A percentile compares a stretch with the other conserved stretches of the same genome.
These are phyloP conservation scores for Schizotus pectinicornis DNA, from an alignment of 2,888 invertebrate species.

Conservation along the genomic window DNA sequence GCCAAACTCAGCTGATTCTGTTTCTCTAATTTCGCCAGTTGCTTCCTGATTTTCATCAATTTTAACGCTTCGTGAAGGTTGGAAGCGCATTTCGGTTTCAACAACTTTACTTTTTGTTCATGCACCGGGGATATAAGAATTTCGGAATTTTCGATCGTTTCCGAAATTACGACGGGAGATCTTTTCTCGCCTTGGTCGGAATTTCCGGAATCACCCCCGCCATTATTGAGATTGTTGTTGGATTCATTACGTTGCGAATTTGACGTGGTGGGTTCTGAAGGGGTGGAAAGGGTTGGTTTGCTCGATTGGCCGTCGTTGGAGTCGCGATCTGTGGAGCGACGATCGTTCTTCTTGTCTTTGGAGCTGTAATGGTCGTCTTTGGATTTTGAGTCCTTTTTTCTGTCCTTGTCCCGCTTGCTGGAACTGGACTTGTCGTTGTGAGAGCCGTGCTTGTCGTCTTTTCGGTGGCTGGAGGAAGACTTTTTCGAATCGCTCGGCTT, in stretches of 20 bases:
- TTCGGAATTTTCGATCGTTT: constrained; percentile 18
- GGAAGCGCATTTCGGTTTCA: constrained; percentile 73
- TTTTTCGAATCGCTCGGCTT: constrained; percentile 44
- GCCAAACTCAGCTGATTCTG: constrained; percentile 51
- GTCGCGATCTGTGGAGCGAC: constrained; percentile 79
- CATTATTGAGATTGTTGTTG: constrained; percentile 37
- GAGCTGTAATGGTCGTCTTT: constrained; percentile 76
- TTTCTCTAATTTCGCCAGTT: constrained; percentile 67
- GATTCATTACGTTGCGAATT: constrained; percentile 32
- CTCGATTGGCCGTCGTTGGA: constrained; percentile 74
- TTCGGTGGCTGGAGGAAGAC: constrained; percentile 34
- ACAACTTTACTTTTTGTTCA: constrained; percentile 54
- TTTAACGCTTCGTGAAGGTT: constrained; percentile 71
- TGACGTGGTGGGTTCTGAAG: constrained; percentile 56
- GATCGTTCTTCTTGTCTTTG: constrained; percentile 67
- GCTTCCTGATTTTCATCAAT: constrained; percentile 70
- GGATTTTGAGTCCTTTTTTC: constrained; percentile 57
- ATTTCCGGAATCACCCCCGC: constrained; percentile 53
- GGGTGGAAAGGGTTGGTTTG: constrained; percentile 53
- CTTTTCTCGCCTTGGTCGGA: constrained; percentile 44
- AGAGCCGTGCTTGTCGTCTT: constrained; percentile 38
- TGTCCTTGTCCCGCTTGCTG: constrained; percentile 38
- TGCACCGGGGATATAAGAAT: constrained; percentile 7
- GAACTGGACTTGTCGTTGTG: constrained; percentile 32
- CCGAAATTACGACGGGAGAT: constrained; percentile 11